Evolutionary conservation across 2,113 vertebrate species (phyloP).

Genomic region (Corydoras maculifer): DNA sequence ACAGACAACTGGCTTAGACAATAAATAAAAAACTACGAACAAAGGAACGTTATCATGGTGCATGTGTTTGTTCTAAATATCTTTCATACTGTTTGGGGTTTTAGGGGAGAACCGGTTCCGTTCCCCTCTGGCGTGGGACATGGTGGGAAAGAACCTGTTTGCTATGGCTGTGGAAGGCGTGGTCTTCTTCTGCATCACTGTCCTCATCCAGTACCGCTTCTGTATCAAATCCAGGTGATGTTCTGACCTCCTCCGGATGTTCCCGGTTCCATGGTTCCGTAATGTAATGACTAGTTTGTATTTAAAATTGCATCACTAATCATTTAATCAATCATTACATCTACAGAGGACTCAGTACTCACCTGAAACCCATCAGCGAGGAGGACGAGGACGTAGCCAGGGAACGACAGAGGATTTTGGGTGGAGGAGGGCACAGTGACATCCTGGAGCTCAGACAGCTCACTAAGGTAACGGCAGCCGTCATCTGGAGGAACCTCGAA

Average conservation of each 20-base stretch:
- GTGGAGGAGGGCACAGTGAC: constrained; percentile 83
- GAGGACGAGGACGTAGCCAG: constrained; percentile 95
- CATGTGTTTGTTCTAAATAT: no score
- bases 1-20: no score
- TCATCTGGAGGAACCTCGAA: no score
- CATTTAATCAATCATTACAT: no score
- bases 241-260: no score
- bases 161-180: constrained; percentile 93
- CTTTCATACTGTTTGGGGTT: not conserved
- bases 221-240: constrained; percentile 86
- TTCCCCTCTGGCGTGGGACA: constrained; percentile 92
- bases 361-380: constrained; percentile 81
- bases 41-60: no score
- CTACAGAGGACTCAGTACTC: constrained; percentile 73
- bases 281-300: no score
- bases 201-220: constrained; percentile 95
- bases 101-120: constrained; percentile 91
- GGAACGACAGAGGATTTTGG: constrained; percentile 89
- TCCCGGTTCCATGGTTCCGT: no score
- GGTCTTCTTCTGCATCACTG: constrained; percentile 88
- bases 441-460: constrained; percentile 89
- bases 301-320: no score
- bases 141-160: constrained; percentile 94
- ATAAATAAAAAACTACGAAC: no score
- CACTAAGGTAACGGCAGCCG: constrained; percentile 73